A percentile compares a stretch with the other conserved stretches of the same genome.
Evolutionary conservation across 2,797 vertebrate genomes (phyloP).

Genomic region (Sebastes jordani): DNA sequence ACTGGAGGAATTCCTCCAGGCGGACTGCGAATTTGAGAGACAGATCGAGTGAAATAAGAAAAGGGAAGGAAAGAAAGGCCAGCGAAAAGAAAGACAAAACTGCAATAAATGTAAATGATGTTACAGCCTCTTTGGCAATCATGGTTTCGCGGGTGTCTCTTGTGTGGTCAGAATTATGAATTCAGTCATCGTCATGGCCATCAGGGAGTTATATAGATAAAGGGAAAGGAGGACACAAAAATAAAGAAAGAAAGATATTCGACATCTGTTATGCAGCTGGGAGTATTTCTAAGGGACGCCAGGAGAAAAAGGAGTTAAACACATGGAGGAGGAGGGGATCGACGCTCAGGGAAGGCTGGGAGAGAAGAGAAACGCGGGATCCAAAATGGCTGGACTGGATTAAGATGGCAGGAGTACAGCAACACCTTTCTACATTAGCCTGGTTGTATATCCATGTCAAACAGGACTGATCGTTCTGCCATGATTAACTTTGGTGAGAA

Average conservation of each 20-base stretch:
- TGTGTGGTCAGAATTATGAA: conserved; percentile 30
- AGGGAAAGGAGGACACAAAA: conserved; percentile 8
- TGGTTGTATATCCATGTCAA: conserved; percentile 8
- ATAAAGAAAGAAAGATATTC: conserved; percentile 26
- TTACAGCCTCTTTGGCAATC: conserved; percentile 7
- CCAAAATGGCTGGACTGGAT: conserved; percentile 72
- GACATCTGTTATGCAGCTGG: conserved; percentile 80
- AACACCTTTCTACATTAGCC: conserved; percentile 34
- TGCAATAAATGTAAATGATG: conserved; percentile 26
- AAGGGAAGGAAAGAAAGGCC: neutral
- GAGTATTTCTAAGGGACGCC: conserved; percentile 56
- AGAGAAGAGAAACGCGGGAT: conserved; percentile 56
- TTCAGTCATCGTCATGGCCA: conserved; percentile 19
- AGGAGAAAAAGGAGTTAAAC: conserved; percentile 69
- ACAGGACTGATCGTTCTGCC: conserved; percentile 5
- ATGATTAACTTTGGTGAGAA: conserved; percentile 20
- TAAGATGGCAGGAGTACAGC: conserved; percentile 55
- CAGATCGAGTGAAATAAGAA: conserved; percentile 15
- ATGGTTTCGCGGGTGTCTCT: neutral
- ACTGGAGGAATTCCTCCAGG: conserved; percentile 49
- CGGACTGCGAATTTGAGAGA: conserved; percentile 25
- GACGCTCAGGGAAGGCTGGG: conserved; percentile 36
- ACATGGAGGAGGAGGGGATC: conserved; percentile 51
- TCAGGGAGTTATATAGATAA: conserved; percentile 22
- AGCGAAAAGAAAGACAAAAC: neutral